Percentiles rank a stretch among this genome's conserved stretches.
phyloP scores from a whole-genome alignment of 2,888 invertebrate species.

The Theretra japonica region DNA sequence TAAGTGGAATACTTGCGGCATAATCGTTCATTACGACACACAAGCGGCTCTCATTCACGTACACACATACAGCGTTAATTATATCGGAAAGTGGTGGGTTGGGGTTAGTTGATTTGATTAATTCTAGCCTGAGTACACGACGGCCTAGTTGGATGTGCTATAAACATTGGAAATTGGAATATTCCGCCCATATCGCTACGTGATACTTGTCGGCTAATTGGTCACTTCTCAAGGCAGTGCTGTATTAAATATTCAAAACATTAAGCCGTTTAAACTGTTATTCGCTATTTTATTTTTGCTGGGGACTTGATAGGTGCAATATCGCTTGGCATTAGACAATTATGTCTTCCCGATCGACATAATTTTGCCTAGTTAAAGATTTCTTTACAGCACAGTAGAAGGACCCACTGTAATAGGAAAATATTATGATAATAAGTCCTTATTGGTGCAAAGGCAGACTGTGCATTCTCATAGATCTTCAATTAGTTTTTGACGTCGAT shows the following conservation, averaged over 20 bases:
- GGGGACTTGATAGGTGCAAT: too few relatives aligned
- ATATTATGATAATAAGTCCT: too few relatives aligned
- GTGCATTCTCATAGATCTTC: too few relatives aligned
- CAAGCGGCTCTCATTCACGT: conserved; percentile 70
- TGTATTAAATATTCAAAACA: background rate
- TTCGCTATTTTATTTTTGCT: too few relatives aligned
- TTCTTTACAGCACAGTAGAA: too few relatives aligned
- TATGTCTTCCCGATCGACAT: too few relatives aligned
- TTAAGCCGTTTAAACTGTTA: background rate
- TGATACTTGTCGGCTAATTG: conserved; percentile 63
- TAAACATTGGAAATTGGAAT: conserved; percentile 78
- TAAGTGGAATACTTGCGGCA: conserved; percentile 76
- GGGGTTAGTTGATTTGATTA: conserved; percentile 85
- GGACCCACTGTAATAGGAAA: too few relatives aligned
- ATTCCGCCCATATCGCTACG: conserved; percentile 66
- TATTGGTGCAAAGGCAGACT: too few relatives aligned
- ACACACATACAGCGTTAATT: conserved; percentile 83
- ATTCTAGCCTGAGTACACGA: conserved; percentile 78
- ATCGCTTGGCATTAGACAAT: too few relatives aligned
- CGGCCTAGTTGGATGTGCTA: conserved; percentile 77
- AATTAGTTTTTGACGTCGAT: too few relatives aligned
- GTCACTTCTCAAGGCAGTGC: conserved; percentile 55
- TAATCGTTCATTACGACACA: conserved; percentile 85
- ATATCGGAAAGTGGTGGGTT: conserved; percentile 84
- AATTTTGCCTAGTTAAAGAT: too few relatives aligned